Conservation (phyloP, 2,888 invertebrate genomes). For the Limulus polyphemus region DNA sequence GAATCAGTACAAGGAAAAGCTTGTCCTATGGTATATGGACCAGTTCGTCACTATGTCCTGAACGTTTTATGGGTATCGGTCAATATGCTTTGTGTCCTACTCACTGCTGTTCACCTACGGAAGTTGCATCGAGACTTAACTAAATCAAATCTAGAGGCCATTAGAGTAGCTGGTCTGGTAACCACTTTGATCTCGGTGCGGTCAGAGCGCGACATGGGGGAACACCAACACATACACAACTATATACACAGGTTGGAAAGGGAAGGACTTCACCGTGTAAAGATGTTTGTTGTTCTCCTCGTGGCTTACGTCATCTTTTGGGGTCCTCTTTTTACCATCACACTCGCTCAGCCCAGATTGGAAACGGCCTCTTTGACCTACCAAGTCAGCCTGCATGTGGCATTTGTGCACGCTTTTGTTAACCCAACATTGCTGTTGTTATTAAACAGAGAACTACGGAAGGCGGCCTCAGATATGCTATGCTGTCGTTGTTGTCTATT, state of each 20-base stretch:
- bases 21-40: slow-evolving; percentile 73
- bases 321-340: slow-evolving; percentile 79
- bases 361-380: slow-evolving; percentile 36
- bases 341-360: slow-evolving; percentile 42
- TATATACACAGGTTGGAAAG: slow-evolving; percentile 63
- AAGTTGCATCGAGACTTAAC: slow-evolving; percentile 55
- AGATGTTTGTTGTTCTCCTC: slow-evolving; percentile 73
- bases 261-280: slow-evolving; percentile 65
- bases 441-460: slow-evolving; percentile 20
- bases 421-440: slow-evolving; percentile 67
- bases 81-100: slow-evolving; percentile 67
- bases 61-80: slow-evolving; percentile 82
- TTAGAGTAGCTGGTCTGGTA: slow-evolving; percentile 65
- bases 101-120: slow-evolving; percentile 69
- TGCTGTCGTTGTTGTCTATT: slow-evolving; percentile 7
- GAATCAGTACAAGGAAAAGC: slow-evolving; percentile 43
- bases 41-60: slow-evolving; percentile 75
- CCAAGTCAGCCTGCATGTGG: slow-evolving; percentile 74
- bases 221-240: slow-evolving; percentile 44
- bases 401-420: slow-evolving; percentile 72
- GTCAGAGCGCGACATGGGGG: slow-evolving; percentile 23
- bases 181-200: slow-evolving; percentile 65
- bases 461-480: slow-evolving; percentile 15
- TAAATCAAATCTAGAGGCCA: slow-evolving; percentile 70
- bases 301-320: slow-evolving; percentile 75